Conservation (phyloP, 2,113 vertebrate genomes). For the Burhinus oedicnemus region DNA sequence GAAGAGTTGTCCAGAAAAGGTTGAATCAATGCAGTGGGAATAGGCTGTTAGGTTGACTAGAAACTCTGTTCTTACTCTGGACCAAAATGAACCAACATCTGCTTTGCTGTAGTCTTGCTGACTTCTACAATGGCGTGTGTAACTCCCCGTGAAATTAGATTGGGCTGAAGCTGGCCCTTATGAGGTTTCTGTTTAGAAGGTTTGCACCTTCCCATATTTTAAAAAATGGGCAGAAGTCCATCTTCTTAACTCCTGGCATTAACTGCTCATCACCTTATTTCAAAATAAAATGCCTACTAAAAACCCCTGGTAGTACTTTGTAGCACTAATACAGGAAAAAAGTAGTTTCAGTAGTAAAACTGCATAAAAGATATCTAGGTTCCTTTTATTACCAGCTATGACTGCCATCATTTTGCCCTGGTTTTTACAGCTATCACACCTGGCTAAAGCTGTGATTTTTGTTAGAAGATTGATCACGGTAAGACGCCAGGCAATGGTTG, state of each 20-base stretch:
- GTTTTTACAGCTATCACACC: neutral
- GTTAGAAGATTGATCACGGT: neutral
- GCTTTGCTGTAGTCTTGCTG: neutral
- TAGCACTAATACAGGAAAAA: neutral
- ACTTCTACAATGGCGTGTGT: neutral
- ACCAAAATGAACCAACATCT: neutral
- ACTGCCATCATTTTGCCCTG: neutral
- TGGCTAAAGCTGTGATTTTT: neutral
- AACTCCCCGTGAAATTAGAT: neutral
- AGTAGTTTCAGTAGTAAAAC: neutral
- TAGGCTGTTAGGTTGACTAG: neutral
- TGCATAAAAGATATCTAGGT: neutral
- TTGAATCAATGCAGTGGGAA: neutral
- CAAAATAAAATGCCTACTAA: neutral
- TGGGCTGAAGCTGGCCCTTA: neutral
- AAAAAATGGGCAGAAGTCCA: neutral
- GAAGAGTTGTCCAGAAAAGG: neutral
- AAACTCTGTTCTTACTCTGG: neutral
- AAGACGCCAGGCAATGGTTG: neutral
- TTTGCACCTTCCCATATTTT: neutral
- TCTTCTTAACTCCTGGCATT: neutral
- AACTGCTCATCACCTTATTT: neutral
- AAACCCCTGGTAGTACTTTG: neutral
- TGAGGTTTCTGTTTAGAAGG: neutral
- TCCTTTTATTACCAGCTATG: neutral